Conservation (phyloP, 1,140 invertebrate species). For the Trissolcus basalis region DNA sequence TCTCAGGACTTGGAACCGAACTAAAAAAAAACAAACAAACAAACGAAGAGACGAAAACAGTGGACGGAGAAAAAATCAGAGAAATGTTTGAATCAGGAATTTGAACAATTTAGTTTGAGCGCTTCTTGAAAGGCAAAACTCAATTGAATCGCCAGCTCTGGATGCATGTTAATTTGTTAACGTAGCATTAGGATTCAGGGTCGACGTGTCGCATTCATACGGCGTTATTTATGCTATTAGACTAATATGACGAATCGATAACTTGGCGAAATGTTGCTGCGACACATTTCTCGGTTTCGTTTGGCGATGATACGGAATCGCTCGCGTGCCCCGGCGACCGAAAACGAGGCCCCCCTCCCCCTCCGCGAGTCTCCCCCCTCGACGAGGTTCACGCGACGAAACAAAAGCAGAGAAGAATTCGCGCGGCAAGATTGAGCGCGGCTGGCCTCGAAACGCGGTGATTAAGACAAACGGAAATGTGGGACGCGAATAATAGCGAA, state of each 20-base stretch:
- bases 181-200: conserved; percentile 51
- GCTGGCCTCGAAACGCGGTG: conserved; percentile 34
- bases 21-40: too few relatives aligned
- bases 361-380: too few relatives aligned
- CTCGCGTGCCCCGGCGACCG: background rate
- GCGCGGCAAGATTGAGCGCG: conserved; percentile 14
- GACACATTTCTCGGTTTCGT: conserved; percentile 7
- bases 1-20: too few relatives aligned
- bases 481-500: conserved; percentile 39
- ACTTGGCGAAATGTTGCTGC: conserved; percentile 32
- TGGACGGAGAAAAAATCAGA: too few relatives aligned
- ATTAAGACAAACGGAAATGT: conserved; percentile 52
- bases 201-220: conserved; percentile 46
- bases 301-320: too few relatives aligned
- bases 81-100: too few relatives aligned
- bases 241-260: conserved; percentile 58
- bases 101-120: too few relatives aligned
- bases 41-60: too few relatives aligned
- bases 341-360: background rate
- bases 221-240: conserved; percentile 58
- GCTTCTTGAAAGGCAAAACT: too few relatives aligned
- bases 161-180: background rate
- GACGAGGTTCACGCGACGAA: too few relatives aligned
- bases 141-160: too few relatives aligned
- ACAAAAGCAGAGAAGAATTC: conserved; percentile 21